Conservation (phyloP, 2,113 vertebrate genomes). For the Lathamus discolor region DNA sequence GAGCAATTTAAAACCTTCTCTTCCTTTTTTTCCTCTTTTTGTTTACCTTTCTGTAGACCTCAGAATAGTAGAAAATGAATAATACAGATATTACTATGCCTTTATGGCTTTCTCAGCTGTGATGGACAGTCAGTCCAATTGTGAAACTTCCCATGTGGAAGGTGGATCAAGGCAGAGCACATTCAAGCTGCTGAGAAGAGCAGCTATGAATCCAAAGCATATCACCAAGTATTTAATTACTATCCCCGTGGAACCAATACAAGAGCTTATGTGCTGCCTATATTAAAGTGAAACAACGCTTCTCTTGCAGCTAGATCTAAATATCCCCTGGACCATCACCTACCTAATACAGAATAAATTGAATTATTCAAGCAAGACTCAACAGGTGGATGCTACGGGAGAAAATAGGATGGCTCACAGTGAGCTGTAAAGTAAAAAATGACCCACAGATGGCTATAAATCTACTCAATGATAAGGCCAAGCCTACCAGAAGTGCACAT, state of each 20-base stretch:
- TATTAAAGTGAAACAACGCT: background rate
- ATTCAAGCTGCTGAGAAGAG: background rate
- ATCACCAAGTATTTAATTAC: background rate
- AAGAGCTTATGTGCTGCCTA: background rate
- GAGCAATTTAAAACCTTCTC: background rate
- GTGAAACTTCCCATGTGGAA: background rate
- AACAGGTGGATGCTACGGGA: accelerated
- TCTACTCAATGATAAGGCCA: background rate
- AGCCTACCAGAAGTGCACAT: background rate
- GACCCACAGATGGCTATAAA: background rate
- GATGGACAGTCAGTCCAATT: background rate
- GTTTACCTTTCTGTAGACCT: background rate
- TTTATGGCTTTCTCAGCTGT: background rate
- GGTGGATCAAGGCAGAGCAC: background rate
- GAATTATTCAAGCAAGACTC: background rate
- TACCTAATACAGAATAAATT: background rate
- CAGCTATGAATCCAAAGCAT: background rate
- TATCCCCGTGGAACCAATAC: background rate
- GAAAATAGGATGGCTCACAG: background rate
- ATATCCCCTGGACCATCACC: background rate
- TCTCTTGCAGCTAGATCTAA: background rate
- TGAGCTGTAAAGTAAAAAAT: background rate
- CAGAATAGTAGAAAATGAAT: background rate
- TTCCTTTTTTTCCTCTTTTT: background rate
- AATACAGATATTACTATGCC: background rate